These are phyloP conservation scores for Strongylocentrotus purpuratus DNA, from an alignment of 35 echinoderm and acorn worm species.

Conservation along the genomic window DNA sequence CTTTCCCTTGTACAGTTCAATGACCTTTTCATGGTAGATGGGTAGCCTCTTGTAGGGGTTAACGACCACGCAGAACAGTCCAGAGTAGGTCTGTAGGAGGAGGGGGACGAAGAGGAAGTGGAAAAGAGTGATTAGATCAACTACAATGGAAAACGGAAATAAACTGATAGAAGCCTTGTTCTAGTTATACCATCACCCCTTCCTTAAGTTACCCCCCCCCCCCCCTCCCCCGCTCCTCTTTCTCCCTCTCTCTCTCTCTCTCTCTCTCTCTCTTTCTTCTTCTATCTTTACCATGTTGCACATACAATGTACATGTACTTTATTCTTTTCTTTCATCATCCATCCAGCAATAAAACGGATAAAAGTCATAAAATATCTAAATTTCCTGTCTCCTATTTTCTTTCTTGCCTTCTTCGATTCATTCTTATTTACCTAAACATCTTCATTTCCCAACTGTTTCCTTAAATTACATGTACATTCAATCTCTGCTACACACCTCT, in stretches of 20 bases:
- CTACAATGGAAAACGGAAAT: neutral
- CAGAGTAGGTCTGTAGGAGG: constrained; percentile 90
- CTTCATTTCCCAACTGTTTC: neutral
- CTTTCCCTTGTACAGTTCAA: constrained; percentile 97
- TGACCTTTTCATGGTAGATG: constrained; percentile 98
- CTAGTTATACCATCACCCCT: neutral
- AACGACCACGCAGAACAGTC: constrained; percentile 98
- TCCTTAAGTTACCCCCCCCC: neutral
- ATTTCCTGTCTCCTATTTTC: neutral
- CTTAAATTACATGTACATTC: neutral
- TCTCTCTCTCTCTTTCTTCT: neutral
- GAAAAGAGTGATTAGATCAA: constrained; percentile 6
- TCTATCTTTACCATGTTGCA: too few relatives aligned
- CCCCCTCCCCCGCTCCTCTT: neutral
- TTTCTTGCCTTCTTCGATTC: neutral
- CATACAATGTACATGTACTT: too few relatives aligned
- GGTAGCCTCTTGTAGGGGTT: constrained; percentile 98
- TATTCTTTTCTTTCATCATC: too few relatives aligned
- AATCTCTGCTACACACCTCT: neutral
- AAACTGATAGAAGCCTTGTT: neutral
- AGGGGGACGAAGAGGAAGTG: neutral
- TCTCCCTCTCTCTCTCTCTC: neutral
- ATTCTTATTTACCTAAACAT: neutral
- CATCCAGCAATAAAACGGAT: too few relatives aligned
- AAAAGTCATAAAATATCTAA: too few relatives aligned